Evolutionary conservation across 1,140 invertebrate species (phyloP), one percentile per base, ranked within the genome.

Genomic region (Brachionus manjavacas): DNA sequence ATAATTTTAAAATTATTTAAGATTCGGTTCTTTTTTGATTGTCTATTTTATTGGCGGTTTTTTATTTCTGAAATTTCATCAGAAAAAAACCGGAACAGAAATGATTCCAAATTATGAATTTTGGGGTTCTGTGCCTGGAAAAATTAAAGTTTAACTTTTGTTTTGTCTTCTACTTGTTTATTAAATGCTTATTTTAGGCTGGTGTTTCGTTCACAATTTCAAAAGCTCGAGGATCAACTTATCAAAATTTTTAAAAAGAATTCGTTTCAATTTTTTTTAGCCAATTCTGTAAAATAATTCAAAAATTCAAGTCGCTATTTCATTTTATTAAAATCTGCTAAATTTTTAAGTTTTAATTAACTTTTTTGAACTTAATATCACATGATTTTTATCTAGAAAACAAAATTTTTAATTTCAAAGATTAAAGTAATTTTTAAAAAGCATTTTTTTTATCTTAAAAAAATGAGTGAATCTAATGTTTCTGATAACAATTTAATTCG

Each of bases 11-110:
- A 28, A 35, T 49, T 28, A 43, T 4, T 68, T 3, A 16, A 81
- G 79, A 64, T 81, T 81, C 9, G 60, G 60, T 23, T 81, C 79
- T 31, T 0, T 41, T n/a, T 0, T 64, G 2, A 23, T 20, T 64
- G 79, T 41, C 23, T 81, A 81, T 68, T 60, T 81, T 8, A 2
- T 81, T 4, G 79, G 79, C 1, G 79, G 79, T 12, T 20, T 81
- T 41, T 4, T 81, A 3, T 81, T 81, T 46, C 25, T 81, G 6
- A 81, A 81, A 68, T 81, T 81, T 43, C 8, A 35, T 25, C 52
- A 39, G n/a, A 60, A 81, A 60, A 25, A 23, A 16, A 35, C 3
- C 1, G 79, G 79, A 23, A 39, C 16, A 25, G 64, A 81, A 12
- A 39, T 43, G 1, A 46, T 81, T 12, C 79, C 79, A 23, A 81